phyloP scores from a whole-genome alignment of 2,888 invertebrate species.

The Tiphia femorata region DNA sequence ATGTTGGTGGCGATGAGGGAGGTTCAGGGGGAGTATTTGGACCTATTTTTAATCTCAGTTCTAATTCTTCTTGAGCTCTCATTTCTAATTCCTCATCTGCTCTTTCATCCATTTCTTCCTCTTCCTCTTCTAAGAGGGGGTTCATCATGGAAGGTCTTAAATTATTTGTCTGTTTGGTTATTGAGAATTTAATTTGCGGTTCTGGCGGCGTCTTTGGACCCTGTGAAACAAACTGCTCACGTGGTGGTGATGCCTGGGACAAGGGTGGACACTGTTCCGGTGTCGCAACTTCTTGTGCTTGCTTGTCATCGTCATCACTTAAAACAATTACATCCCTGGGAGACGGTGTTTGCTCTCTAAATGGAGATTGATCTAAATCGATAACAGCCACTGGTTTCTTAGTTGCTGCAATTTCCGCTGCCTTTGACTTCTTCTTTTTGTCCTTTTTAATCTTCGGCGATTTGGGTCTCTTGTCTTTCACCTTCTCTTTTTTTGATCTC shows the following conservation, averaged over 20 bases:
- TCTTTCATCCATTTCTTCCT: constrained; percentile 67
- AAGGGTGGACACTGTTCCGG: constrained; percentile 52
- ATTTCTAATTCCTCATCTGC: constrained; percentile 65
- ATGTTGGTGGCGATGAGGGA: constrained; percentile 77
- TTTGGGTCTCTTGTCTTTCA: constrained; percentile 61
- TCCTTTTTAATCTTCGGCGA: constrained; percentile 63
- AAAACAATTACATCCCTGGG: constrained; percentile 86
- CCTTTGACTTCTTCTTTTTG: constrained; percentile 66
- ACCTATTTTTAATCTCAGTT: constrained; percentile 69
- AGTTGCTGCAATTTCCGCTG: constrained; percentile 70
- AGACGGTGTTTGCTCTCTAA: constrained; percentile 85
- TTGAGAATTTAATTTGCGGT: constrained; percentile 78
- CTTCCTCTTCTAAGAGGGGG: constrained; percentile 71
- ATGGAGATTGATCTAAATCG: constrained; percentile 87
- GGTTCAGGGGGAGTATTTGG: constrained; percentile 81
- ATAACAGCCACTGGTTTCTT: constrained; percentile 87
- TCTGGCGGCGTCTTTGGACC: constrained; percentile 84
- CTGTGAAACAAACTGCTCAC: constrained; percentile 61
- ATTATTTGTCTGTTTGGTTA: constrained; percentile 63
- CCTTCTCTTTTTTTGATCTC: constrained; percentile 66
- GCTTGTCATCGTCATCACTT: constrained; percentile 81
- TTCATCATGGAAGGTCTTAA: constrained; percentile 69
- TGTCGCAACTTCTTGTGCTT: constrained; percentile 47
- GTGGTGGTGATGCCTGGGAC: constrained; percentile 54
- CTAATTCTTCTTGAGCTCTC: constrained; percentile 64